These are phyloP conservation scores for Julus scanicus DNA, from an alignment of 2,888 invertebrate species.

Conservation along the genomic window DNA sequence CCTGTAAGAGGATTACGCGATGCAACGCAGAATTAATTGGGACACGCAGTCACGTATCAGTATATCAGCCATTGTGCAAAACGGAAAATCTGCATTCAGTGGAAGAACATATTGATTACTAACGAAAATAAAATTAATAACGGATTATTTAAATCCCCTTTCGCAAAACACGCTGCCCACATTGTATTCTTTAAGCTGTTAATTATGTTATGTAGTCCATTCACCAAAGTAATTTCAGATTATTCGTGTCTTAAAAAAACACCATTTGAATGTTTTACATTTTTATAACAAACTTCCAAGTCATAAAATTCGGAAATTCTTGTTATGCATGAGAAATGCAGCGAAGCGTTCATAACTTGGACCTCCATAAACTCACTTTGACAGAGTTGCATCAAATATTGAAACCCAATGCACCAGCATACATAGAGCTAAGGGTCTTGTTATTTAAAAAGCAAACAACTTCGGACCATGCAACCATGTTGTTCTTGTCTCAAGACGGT, in stretches of 20 bases:
- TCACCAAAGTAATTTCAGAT: background rate
- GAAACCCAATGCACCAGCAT: background rate
- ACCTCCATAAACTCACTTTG: background rate
- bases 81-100: background rate
- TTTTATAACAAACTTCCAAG: too few relatives aligned
- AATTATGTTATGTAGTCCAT: background rate
- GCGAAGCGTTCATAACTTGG: background rate
- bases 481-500: background rate
- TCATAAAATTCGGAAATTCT: too few relatives aligned
- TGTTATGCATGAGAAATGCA: too few relatives aligned
- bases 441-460: background rate
- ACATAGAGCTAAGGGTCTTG: background rate
- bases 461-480: background rate
- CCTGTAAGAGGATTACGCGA: slow-evolving; percentile 5
- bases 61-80: background rate
- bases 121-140: slow-evolving; percentile 19
- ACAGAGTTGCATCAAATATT: background rate
- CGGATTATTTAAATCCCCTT: background rate
- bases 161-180: background rate
- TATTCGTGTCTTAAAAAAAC: too few relatives aligned
- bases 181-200: background rate
- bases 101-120: background rate
- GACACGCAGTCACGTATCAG: slow-evolving; percentile 4
- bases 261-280: too few relatives aligned
- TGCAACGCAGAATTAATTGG: background rate